Percentiles rank a stretch among this genome's conserved stretches.
These are phyloP conservation scores for Dasyurus viverrinus DNA, from an alignment of 2,113 vertebrate species.

Conservation along the genomic window DNA sequence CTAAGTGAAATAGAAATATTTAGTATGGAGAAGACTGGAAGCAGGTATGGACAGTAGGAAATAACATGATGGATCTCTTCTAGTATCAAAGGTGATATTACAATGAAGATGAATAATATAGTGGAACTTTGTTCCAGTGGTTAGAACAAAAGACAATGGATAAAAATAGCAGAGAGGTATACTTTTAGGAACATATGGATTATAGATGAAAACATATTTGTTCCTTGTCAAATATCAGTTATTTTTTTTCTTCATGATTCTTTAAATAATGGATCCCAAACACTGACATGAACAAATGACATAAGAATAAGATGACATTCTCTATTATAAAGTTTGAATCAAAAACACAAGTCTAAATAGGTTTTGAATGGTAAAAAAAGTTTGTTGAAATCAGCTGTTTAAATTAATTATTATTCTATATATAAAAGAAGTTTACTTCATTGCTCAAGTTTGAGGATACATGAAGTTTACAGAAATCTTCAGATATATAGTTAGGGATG, in stretches of 20 bases:
- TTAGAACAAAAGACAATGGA: background rate
- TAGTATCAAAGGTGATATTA: slow-evolving; percentile 37
- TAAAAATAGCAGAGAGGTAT: background rate
- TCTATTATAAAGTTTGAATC: slow-evolving; percentile 29
- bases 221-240: slow-evolving; percentile 6
- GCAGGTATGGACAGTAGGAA: background rate
- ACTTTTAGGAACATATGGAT: slow-evolving; percentile 39
- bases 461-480: slow-evolving; percentile 11
- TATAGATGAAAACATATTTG: slow-evolving; percentile 46
- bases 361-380: slow-evolving; percentile 30
- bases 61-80: background rate
- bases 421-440: slow-evolving; percentile 35
- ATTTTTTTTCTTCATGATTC: slow-evolving; percentile 32
- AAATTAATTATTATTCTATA: background rate
- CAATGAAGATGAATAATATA: slow-evolving; percentile 18
- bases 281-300: background rate
- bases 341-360: slow-evolving; percentile 39
- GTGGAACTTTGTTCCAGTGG: slow-evolving; percentile 5
- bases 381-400: slow-evolving; percentile 24
- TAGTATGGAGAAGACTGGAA: background rate
- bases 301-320: slow-evolving; percentile 39
- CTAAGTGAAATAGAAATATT: background rate
- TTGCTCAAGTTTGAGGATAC: slow-evolving; percentile 14
- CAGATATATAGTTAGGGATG: background rate
- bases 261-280: slow-evolving; percentile 47